Evolutionary conservation across 2,888 invertebrate genomes (phyloP), one percentile per base, ranked within the genome.

Genomic region (Meandrusa payeni): DNA sequence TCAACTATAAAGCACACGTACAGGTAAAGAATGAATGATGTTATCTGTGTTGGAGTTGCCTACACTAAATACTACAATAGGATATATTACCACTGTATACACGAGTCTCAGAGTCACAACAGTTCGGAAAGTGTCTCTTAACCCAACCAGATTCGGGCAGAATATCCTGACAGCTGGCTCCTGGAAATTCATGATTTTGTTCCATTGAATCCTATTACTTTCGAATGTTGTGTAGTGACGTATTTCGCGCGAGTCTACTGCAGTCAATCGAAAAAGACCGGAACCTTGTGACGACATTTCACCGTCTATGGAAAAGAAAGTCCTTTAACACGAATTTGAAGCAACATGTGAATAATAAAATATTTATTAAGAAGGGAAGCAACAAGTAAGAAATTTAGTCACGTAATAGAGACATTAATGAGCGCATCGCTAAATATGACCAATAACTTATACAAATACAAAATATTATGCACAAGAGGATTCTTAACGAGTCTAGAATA

Each of bases 61-160:
- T n/a, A 4, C 9, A 24, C 7, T 22, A 20, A 31, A n/a, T 5
- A 27, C n/a, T n/a, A n/a, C 17, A 15, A 11, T 19, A 10, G 3
- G 17, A 27, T 2, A 27, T 5, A 22, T 48, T 69, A 90, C 90
- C 74, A 89, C 61, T 46, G 88, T 66, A 60, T 89, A 90, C 15
- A 91, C 56, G 6, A 91, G 61, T 57, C 79, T 76, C 5, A 90
- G 53, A 2, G 89, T 88, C 4, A 91, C 73, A 2, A 64, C 61
- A 6, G 83, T 82, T 28, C 89, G 72, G 53, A 91, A 90, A n/a
- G 90, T 90, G 52, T 91, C 85, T 39, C 90, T 76, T 42, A 91
- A 57, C 6, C 85, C 76, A 0, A 46, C 47, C 10, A 90, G 72
- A 50, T 90, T 85, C 0, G 88, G 80, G 43, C 88, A 81, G 41